These are phyloP conservation scores for Callocephalon fimbriatum DNA, from an alignment of 2,113 vertebrate species.

Conservation along the genomic window DNA sequence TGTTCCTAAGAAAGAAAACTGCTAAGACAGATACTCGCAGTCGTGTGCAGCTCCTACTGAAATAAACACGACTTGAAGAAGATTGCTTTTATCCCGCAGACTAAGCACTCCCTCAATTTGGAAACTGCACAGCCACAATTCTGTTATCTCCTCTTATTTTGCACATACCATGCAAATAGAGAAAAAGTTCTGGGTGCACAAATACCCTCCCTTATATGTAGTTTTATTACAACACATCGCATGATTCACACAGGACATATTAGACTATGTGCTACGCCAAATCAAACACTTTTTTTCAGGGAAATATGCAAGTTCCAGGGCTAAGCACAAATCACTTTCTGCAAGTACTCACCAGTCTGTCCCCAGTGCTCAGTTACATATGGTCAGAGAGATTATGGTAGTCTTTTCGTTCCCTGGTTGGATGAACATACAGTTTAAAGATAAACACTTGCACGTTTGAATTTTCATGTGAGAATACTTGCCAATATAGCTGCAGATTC, in stretches of 20 bases:
- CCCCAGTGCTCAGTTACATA: background rate
- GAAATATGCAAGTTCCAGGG: background rate
- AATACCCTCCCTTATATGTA: background rate
- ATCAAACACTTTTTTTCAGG: background rate
- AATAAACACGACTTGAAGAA: constrained; percentile 7
- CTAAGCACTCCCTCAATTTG: background rate
- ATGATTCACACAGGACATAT: background rate
- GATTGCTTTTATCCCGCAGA: background rate
- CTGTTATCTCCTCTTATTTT: background rate
- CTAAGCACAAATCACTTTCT: constrained; percentile 15
- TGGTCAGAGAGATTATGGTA: constrained; percentile 23
- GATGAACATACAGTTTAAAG: constrained; percentile 11
- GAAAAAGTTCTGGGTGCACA: background rate
- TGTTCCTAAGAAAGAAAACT: background rate
- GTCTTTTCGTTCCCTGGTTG: background rate
- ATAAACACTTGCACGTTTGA: constrained; percentile 18
- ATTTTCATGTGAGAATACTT: constrained; percentile 3
- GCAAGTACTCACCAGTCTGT: background rate
- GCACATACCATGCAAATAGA: background rate
- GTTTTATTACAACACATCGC: background rate
- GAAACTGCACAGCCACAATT: background rate
- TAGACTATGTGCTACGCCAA: background rate
- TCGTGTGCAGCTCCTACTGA: background rate
- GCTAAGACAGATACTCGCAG: background rate
- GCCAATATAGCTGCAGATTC: background rate